Percentiles rank a stretch among this genome's conserved stretches.
phyloP scores from a whole-genome alignment of 2,888 invertebrate species.

The Emesis furor region DNA sequence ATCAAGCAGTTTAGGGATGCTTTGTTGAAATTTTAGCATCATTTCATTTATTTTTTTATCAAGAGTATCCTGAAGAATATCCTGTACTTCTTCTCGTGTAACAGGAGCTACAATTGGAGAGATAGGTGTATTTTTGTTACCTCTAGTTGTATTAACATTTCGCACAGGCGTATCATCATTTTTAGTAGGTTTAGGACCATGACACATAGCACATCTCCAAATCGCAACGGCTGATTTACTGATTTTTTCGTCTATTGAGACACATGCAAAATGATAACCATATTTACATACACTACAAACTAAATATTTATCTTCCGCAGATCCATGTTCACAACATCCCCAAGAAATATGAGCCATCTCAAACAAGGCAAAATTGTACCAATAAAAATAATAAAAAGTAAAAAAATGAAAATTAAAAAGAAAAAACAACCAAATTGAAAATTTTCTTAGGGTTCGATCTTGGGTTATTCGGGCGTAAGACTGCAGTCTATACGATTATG shows the following conservation, averaged over 20 bases:
- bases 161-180: background rate
- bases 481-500: no score
- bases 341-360: background rate
- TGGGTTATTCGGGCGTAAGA: no score
- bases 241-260: background rate
- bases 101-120: background rate
- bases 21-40: background rate
- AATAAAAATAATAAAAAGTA: no score
- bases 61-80: background rate
- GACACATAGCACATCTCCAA: background rate
- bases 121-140: background rate
- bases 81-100: slow-evolving; percentile 1
- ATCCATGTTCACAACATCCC: background rate
- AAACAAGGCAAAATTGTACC: no score
- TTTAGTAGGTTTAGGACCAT: background rate
- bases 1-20: background rate
- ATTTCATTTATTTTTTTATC: background rate
- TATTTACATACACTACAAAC: slow-evolving; percentile 2
- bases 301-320: background rate
- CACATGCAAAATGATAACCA: background rate
- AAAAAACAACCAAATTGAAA: no score
- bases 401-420: no score
- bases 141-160: background rate
- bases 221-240: background rate
- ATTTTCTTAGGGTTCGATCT: no score